These are phyloP conservation scores for Peromyscus maniculatus DNA, from an alignment of 2,113 vertebrate genomes.

Conservation along the genomic window DNA sequence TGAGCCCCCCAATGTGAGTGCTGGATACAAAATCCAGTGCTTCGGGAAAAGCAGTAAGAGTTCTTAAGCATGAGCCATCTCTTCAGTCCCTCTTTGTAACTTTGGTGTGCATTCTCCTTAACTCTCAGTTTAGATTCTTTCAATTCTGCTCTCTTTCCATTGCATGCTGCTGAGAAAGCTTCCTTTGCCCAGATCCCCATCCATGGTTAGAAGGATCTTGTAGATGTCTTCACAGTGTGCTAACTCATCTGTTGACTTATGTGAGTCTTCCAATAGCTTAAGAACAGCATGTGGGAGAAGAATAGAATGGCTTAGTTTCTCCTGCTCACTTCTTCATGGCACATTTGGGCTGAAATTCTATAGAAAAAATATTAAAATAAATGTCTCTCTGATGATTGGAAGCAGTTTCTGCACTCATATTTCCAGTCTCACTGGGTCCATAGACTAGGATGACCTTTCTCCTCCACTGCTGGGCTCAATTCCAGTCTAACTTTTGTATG, in stretches of 20 bases:
- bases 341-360: not conserved
- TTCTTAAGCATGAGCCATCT: not conserved
- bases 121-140: not conserved
- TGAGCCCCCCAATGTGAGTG: not conserved
- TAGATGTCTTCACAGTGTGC: too few relatives aligned
- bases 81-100: not conserved
- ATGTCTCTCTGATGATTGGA: not conserved
- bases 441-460: not conserved
- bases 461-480: not conserved
- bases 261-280: not conserved
- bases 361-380: not conserved
- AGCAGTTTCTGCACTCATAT: not conserved
- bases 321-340: not conserved
- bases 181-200: not conserved
- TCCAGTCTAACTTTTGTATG: not conserved
- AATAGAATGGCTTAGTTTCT: rapidly evolving
- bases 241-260: not conserved
- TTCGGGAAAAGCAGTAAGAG: not conserved
- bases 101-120: not conserved
- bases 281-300: rapidly evolving
- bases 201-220: not conserved
- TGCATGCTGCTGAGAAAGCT: not conserved
- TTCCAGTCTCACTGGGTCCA: not conserved
- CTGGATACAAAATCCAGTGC: not conserved
- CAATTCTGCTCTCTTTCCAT: not conserved